A percentile compares a stretch with the other conserved stretches of the same genome.
Conservation (phyloP, 2,113 vertebrate species). For the Malurus alboscapulatus region DNA sequence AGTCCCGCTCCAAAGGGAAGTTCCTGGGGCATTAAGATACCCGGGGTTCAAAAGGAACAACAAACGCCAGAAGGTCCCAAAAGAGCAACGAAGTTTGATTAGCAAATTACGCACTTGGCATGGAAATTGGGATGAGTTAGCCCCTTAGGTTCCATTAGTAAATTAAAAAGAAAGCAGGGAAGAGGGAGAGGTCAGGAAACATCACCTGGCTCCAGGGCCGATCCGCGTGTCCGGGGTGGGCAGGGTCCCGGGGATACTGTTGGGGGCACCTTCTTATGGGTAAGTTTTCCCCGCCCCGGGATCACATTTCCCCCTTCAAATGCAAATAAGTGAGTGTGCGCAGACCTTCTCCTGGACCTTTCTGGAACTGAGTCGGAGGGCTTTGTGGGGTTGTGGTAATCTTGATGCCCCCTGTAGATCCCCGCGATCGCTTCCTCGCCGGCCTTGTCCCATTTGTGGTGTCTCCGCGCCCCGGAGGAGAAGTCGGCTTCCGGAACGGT, state of each 20-base stretch:
- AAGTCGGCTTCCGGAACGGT: neutral
- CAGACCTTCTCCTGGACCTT: fast-evolving
- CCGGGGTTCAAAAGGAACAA: neutral
- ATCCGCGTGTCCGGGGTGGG: neutral
- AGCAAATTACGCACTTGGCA: neutral
- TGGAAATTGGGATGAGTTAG: neutral
- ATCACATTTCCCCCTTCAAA: neutral
- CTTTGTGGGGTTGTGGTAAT: neutral
- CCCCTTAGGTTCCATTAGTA: neutral
- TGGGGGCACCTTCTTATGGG: neutral
- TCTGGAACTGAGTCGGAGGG: neutral
- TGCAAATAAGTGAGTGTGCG: neutral
- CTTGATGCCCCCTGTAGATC: fast-evolving
- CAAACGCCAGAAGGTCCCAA: neutral
- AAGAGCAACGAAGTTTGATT: neutral
- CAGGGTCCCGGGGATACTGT: fast-evolving
- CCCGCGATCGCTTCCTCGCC: neutral
- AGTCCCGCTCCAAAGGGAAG: neutral
- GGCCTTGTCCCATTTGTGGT: neutral
- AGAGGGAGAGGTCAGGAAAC: neutral
- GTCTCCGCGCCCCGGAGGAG: neutral
- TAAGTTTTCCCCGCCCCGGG: neutral
- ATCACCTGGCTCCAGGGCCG: neutral
- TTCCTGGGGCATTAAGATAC: neutral
- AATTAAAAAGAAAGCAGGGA: neutral